phyloP scores from a whole-genome alignment of 2,113 vertebrate genomes.

The Oenanthe oenanthe region DNA sequence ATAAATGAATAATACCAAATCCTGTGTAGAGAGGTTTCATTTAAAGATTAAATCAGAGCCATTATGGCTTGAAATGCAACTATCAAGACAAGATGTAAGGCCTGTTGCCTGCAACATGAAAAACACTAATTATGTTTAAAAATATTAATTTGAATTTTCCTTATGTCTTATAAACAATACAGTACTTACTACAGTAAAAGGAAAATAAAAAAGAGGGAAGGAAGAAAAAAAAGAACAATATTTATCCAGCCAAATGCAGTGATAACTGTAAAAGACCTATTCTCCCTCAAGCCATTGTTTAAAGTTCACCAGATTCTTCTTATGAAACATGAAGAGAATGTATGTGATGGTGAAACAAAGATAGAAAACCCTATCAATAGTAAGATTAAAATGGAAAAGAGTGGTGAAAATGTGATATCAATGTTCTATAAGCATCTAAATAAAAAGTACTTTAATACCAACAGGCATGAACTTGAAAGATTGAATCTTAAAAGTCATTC shows the following conservation, averaged over 20 bases:
- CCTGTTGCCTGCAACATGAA: not conserved
- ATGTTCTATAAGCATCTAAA: not conserved
- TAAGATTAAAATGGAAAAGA: not conserved
- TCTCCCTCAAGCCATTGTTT: not conserved
- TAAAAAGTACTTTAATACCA: not conserved
- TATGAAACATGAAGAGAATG: not conserved
- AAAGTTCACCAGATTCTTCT: not conserved
- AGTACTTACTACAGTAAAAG: not conserved
- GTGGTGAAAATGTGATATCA: not conserved
- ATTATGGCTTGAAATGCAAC: not conserved
- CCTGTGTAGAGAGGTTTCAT: not conserved
- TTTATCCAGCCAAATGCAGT: not conserved
- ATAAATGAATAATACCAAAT: not conserved
- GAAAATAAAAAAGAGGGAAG: too few species aligned
- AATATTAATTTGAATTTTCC: not conserved
- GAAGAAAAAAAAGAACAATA: not conserved
- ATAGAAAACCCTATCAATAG: not conserved
- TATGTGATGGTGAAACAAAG: not conserved
- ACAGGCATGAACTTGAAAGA: not conserved
- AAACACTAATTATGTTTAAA: not conserved
- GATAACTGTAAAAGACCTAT: not conserved
- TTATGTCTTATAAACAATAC: not conserved
- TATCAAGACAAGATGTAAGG: not conserved
- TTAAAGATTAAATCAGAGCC: not conserved
- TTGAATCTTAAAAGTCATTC: not conserved